Evolutionary conservation across 2,797 vertebrate genomes (phyloP), one percentile per base, ranked within the genome.

Genomic region (Acipenser ruthenus): DNA sequence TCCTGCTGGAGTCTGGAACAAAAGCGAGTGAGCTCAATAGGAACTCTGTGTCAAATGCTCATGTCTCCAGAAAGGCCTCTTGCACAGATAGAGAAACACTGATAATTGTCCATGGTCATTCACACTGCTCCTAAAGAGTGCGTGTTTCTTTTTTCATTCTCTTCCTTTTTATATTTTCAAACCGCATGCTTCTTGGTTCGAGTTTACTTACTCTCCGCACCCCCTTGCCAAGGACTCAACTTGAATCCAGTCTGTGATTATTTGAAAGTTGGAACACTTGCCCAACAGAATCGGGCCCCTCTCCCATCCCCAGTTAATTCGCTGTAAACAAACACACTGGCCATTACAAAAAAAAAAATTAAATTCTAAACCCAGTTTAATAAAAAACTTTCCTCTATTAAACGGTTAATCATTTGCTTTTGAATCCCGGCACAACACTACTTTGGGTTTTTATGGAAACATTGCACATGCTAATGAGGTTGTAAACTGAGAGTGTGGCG

Each of bases 21-120:
- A 77, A 71, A 84, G 80, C 72, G 70, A 71, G 76, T 82, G 77
- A 9, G 51, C 83, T 65, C 83, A 80, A 81, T 82, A 72, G 86
- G 76, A 80, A 74, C 73, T 23, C 69, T 66, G 69, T 79, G 80
- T 82, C 78, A 73, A 70, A 72, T 75, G 67, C 52, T 78, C 77
- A 76, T 75, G 70, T 68, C 68, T 72, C 68, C 71, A 64, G 66
- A 70, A 70, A 68, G 66, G 67, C 58, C n/a, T 18, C 63, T 67
- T 64, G 69, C 70, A 62, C 68, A 67, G 63, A 67, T 13, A 63
- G 63, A 61, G 61, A 69, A 71, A 52, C 37, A 18, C 7, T n/a
- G n/a, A 65, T 67, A 18, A 68, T 80, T 81, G 73, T 80, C 63
- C 18, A 64, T 65, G 65, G 50, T 59, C 68, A 48, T 68, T 78